A percentile compares a stretch with the other conserved stretches of the same genome.
phyloP scores from a whole-genome alignment of 1,140 invertebrate species.

The Drosophila prosaltans region DNA sequence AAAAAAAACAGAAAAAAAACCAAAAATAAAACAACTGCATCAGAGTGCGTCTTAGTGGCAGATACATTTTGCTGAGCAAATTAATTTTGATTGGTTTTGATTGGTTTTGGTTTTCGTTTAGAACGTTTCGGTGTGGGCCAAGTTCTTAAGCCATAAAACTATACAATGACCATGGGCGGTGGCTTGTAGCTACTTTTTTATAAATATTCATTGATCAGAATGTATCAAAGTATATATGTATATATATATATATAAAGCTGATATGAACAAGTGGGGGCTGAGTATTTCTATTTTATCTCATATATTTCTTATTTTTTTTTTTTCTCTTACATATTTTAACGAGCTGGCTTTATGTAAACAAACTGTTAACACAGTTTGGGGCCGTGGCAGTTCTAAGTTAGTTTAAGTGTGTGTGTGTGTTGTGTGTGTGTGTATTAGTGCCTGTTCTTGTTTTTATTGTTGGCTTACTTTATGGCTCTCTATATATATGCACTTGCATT shows the following conservation, averaged over 20 bases:
- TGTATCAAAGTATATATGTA: constrained; percentile 17
- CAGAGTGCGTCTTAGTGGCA: constrained; percentile 65
- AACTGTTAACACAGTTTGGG: constrained; percentile 72
- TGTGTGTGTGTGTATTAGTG: constrained; percentile 26
- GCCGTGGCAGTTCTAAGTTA: constrained; percentile 25
- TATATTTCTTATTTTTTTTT: constrained; percentile 9
- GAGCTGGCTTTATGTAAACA: constrained; percentile 78
- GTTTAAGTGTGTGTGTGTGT: background rate
- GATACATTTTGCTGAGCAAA: constrained; percentile 74
- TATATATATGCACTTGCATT: constrained; percentile 29
- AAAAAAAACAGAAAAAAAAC: constrained; percentile 37
- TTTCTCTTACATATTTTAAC: constrained; percentile 52
- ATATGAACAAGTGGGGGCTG: constrained; percentile 35
- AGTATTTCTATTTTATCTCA: constrained; percentile 39
- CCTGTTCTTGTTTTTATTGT: constrained; percentile 46
- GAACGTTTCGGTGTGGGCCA: constrained; percentile 52
- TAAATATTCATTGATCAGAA: constrained; percentile 75
- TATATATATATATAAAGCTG: constrained; percentile 3
- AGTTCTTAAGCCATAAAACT: constrained; percentile 48
- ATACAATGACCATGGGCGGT: constrained; percentile 66
- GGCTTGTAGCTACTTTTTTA: constrained; percentile 55
- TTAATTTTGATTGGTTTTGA: constrained; percentile 77
- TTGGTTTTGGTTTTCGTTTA: constrained; percentile 31
- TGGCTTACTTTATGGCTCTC: constrained; percentile 63
- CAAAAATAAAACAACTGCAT: background rate